Evolutionary conservation across 2,888 invertebrate genomes (phyloP).

Genomic region (Zeuzera pyrina): DNA sequence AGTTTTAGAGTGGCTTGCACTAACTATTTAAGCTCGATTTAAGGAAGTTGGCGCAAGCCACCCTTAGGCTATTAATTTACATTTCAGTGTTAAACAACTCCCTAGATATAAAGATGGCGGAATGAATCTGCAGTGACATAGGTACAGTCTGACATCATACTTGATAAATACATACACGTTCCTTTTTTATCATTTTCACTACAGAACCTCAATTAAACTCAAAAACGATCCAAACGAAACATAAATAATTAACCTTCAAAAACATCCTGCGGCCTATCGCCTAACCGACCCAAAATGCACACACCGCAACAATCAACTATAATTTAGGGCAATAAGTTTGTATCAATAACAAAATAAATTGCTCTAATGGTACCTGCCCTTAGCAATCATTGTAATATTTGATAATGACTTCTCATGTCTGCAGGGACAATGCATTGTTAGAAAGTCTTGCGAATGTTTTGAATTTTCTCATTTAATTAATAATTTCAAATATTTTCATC

Average conservation of each 20-base stretch:
- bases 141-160: too few relatives aligned
- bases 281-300: slow-evolving; percentile 16
- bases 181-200: too few relatives aligned
- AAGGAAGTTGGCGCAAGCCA: too few relatives aligned
- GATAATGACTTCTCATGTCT: not conserved
- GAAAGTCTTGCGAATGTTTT: too few relatives aligned
- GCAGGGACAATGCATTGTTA: too few relatives aligned
- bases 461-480: too few relatives aligned
- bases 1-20: too few relatives aligned
- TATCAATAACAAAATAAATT: slow-evolving; percentile 67
- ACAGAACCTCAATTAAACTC: too few relatives aligned
- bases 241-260: slow-evolving; percentile 34
- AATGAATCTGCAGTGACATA: too few relatives aligned
- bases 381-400: slow-evolving; percentile 3
- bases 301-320: slow-evolving; percentile 51
- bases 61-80: not conserved
- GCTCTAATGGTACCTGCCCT: slow-evolving; percentile 33
- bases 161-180: too few relatives aligned
- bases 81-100: not conserved
- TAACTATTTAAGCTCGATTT: too few relatives aligned
- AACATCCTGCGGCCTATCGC: slow-evolving; percentile 23
- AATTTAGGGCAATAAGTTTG: slow-evolving; percentile 63
- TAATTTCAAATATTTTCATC: too few relatives aligned
- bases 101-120: not conserved
- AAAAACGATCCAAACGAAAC: slow-evolving; percentile 19